Evolutionary conservation across 1,140 invertebrate genomes (phyloP).

Genomic region (Caerostris extrusa): DNA sequence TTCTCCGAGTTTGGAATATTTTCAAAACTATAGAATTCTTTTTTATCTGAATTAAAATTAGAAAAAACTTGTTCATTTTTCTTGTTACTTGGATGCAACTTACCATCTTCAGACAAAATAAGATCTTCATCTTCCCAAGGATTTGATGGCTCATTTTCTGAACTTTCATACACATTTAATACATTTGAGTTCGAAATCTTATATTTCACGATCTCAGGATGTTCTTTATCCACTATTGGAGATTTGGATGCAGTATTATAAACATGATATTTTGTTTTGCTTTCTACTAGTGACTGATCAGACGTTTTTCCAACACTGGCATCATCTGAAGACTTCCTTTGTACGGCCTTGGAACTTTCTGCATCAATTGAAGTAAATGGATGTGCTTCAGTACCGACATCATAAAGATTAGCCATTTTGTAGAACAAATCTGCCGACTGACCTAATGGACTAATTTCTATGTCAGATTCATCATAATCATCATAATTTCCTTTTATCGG

Average conservation of each 20-base stretch:
- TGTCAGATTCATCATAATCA: neutral
- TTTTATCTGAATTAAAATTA: neutral
- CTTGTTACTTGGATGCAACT: neutral
- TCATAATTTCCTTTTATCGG: neutral
- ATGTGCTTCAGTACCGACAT: neutral
- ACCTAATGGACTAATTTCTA: neutral
- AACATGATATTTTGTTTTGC: neutral
- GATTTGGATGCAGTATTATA: neutral
- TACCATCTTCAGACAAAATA: neutral
- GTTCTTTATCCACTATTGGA: neutral
- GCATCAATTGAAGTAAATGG: neutral
- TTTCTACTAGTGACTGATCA: neutral
- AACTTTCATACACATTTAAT: neutral
- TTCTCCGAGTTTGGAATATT: neutral
- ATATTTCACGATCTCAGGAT: neutral
- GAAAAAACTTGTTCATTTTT: neutral
- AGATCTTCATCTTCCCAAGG: neutral
- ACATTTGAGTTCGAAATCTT: neutral
- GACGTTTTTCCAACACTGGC: neutral
- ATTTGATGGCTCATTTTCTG: neutral
- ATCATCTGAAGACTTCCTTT: neutral
- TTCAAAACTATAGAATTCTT: neutral
- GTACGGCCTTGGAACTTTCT: too few relatives aligned
- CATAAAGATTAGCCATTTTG: slow-evolving; percentile 33
- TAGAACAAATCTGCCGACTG: neutral